A percentile compares a stretch with the other conserved stretches of the same genome.
phyloP scores from a whole-genome alignment of 2,888 invertebrate species.

The Drosophila niveifrons region DNA sequence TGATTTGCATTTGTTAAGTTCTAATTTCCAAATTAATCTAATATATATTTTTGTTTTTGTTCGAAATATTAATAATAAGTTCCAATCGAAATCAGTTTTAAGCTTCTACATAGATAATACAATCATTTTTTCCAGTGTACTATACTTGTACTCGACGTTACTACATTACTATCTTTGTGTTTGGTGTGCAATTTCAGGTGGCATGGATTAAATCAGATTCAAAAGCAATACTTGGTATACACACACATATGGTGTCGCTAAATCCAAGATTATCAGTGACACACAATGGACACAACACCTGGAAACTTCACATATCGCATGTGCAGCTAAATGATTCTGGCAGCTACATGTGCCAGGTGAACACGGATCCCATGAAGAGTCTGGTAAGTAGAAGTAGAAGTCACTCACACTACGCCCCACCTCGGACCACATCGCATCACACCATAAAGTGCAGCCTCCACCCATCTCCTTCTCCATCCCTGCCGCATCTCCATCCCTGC shows the following conservation, averaged over 20 bases:
- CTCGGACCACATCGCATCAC: neutral
- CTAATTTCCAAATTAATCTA: too few relatives aligned
- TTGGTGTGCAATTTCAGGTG: slow-evolving; percentile 88
- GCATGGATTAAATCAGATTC: slow-evolving; percentile 97
- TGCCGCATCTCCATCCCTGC: neutral
- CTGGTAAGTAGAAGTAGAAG: slow-evolving; percentile 88
- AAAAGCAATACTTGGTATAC: slow-evolving; percentile 94
- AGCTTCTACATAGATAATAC: neutral
- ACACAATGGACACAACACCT: slow-evolving; percentile 96
- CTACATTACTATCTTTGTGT: slow-evolving; percentile 37
- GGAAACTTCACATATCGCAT: slow-evolving; percentile 96
- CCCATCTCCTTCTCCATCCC: neutral
- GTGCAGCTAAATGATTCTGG: slow-evolving; percentile 96
- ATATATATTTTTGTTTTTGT: too few relatives aligned
- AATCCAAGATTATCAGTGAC: slow-evolving; percentile 94
- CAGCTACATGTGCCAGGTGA: slow-evolving; percentile 97
- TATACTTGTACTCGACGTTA: neutral
- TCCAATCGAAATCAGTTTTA: neutral
- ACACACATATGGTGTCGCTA: slow-evolving; percentile 95
- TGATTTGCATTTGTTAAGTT: too few relatives aligned
- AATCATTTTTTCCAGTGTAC: neutral
- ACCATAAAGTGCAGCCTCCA: neutral
- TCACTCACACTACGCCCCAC: slow-evolving; percentile 17
- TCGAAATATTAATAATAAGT: too few relatives aligned
- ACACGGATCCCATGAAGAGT: slow-evolving; percentile 95